Percentiles rank a stretch among this genome's conserved stretches.
Evolutionary conservation across 2,113 vertebrate genomes (phyloP).

Genomic region (Python bivittatus): DNA sequence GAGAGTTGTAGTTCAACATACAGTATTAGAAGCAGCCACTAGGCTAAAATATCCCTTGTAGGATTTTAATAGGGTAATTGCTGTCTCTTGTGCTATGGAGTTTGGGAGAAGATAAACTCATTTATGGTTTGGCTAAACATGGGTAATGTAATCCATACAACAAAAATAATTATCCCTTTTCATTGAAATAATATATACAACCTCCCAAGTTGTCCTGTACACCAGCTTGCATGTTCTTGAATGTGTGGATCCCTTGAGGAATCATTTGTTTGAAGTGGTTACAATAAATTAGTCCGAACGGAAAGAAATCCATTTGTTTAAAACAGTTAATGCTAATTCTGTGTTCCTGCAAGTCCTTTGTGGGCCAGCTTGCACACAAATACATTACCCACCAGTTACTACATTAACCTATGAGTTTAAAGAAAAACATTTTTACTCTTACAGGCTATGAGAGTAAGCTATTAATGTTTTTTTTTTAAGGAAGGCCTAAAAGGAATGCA

Average conservation of each 20-base stretch:
- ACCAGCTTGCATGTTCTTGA: background rate
- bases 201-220: background rate
- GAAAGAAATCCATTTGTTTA: background rate
- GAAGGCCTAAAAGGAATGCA: background rate
- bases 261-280: background rate
- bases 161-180: background rate
- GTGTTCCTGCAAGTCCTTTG: background rate
- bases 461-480: background rate
- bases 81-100: conserved; percentile 18
- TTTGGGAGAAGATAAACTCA: background rate
- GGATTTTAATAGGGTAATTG: conserved; percentile 3
- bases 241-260: background rate
- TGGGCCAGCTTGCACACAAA: background rate
- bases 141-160: background rate
- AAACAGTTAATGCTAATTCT: background rate
- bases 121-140: background rate
- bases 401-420: background rate
- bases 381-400: background rate
- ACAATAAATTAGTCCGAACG: background rate
- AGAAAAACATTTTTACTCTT: background rate
- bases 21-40: background rate
- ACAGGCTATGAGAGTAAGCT: background rate
- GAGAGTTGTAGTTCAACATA: background rate
- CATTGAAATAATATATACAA: background rate
- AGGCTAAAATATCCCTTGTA: background rate